Evolutionary conservation across 1,140 invertebrate species (phyloP), one percentile per base, ranked within the genome.

Genomic region (Carcinoscorpius rotundicauda): DNA sequence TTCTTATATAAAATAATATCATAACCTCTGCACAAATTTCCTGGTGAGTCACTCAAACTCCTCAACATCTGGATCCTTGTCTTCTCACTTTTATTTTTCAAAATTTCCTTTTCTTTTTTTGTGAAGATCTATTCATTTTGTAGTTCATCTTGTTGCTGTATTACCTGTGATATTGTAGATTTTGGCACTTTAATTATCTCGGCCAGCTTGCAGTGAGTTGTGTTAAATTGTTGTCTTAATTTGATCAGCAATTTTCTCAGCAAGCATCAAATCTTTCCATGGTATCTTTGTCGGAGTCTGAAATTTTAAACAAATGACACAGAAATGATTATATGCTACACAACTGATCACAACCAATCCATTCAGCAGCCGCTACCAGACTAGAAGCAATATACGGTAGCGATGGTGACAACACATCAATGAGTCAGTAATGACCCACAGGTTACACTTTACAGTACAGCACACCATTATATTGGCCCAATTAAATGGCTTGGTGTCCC

Each of bases 41-140:
- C 29, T 29, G 29, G 29, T 29, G 29, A 29, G 29, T 29, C 29
- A 29, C 29, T 29, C 29, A 8, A 70, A 70, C 58, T 71, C 66
- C 56, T 71, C 68, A 9, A 72, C 66, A 59, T 72, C 63, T 6
- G 62, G 69, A 64, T 70, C 59, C 56, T 67, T 67, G 50, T 57
- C 63, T 52, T 67, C 66, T 11, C 58, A 51, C 52, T 67, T 60
- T 51, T 63, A 49, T 60, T 67, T 67, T 29, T 29, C 29, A 29
- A 29, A 29, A 0, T 29, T 29, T 29, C 29, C 29, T 29, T 29
- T 2, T 29, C 29, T 29, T 29, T 29, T 29, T 29, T 2, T 29
- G 29, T 29, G 0, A 29, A 29, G 29, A 29, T 29, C 57, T 57
- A 67, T 48, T 64, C 62, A 11, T 55, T 53, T 48, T 51, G 51